A percentile compares a stretch with the other conserved stretches of the same genome.
Conservation (phyloP, 2,113 vertebrate species). For the Romanogobio albipinnatus region DNA sequence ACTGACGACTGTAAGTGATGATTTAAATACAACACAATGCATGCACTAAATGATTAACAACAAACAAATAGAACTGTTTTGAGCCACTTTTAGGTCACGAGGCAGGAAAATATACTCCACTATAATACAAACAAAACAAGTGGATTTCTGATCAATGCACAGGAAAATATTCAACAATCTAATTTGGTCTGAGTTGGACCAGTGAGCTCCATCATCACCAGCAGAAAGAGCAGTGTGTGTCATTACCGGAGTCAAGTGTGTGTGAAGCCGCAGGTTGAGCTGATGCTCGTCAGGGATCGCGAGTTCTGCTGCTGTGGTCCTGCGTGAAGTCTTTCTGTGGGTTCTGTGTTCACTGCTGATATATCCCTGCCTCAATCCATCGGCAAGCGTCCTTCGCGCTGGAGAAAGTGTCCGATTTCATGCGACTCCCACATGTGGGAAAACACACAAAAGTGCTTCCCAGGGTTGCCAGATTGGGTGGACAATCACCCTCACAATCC, state of each 20-base stretch:
- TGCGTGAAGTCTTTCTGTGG: neutral
- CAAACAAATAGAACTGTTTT: neutral
- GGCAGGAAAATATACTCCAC: neutral
- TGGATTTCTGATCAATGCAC: neutral
- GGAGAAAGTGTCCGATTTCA: constrained; percentile 33
- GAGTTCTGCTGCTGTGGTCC: no score
- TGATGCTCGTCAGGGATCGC: neutral
- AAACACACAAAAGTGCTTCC: constrained; percentile 19
- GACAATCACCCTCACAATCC: neutral
- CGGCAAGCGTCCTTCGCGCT: neutral
- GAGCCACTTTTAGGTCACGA: neutral
- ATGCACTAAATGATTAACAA: no score
- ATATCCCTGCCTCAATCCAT: neutral
- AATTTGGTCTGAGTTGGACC: neutral
- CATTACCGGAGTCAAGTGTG: constrained; percentile 25
- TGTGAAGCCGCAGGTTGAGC: constrained; percentile 7
- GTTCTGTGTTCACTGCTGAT: neutral
- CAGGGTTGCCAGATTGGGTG: constrained; percentile 36
- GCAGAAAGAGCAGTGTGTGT: neutral
- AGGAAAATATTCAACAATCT: neutral
- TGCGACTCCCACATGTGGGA: constrained; percentile 43
- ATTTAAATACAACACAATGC: neutral
- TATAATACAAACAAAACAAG: neutral
- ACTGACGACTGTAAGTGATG: neutral
- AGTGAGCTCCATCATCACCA: neutral